Conservation (phyloP, 2,113 vertebrate genomes). For the Dasyprocta punctata region DNA sequence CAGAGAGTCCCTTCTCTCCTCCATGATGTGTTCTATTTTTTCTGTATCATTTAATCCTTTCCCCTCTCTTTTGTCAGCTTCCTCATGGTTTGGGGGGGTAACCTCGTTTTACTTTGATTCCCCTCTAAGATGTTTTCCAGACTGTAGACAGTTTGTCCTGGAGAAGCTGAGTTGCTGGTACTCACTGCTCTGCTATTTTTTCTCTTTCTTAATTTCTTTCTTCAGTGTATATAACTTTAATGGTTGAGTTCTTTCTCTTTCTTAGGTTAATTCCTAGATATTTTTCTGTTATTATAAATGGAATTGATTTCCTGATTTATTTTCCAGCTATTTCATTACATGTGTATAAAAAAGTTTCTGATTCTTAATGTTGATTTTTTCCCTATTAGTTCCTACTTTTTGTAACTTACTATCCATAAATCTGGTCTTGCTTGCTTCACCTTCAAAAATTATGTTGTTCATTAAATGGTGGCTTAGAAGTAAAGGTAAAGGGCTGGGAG, state of each 20-base stretch:
- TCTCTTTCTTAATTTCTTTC: background rate
- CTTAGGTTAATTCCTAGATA: background rate
- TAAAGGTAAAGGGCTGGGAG: too few species aligned
- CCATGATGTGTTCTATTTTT: background rate
- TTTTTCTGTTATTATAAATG: background rate
- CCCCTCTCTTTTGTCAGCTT: background rate
- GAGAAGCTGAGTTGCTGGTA: background rate
- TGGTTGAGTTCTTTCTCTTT: background rate
- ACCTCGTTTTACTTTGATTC: background rate
- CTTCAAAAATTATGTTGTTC: constrained; percentile 19
- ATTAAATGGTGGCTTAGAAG: background rate
- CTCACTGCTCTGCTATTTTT: background rate
- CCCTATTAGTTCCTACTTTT: background rate
- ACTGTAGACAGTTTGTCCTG: too few species aligned
- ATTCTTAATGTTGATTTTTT: background rate
- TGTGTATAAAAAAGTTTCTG: background rate
- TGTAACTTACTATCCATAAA: background rate
- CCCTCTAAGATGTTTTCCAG: background rate
- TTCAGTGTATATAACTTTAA: background rate
- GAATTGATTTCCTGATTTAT: background rate
- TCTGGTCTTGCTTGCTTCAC: background rate
- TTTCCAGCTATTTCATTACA: background rate
- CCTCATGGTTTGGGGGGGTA: background rate
- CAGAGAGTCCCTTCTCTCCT: background rate
- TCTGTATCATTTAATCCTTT: background rate